phyloP scores from a whole-genome alignment of 2,113 vertebrate genomes.

The Lepisosteus osseus region DNA sequence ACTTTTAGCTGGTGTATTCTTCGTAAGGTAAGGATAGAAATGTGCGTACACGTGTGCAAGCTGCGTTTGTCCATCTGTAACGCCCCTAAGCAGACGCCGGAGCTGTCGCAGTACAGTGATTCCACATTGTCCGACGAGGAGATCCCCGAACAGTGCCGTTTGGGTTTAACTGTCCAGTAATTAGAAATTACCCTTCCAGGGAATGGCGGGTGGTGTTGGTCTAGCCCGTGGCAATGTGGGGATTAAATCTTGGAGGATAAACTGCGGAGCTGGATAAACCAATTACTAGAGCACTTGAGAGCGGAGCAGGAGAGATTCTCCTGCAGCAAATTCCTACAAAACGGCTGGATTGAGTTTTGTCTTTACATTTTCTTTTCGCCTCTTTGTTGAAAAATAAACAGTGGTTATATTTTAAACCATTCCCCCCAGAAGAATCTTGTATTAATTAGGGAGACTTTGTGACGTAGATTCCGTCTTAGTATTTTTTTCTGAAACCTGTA shows the following conservation, averaged over 20 bases:
- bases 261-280: slow-evolving; percentile 2
- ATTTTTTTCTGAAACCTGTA: too few species aligned
- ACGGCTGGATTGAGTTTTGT: too few species aligned
- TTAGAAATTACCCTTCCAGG: not conserved
- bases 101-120: slow-evolving; percentile 8
- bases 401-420: too few species aligned
- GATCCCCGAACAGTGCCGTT: not conserved
- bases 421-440: too few species aligned
- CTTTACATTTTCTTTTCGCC: too few species aligned
- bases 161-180: not conserved
- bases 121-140: not conserved
- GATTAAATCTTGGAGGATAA: not conserved
- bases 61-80: not conserved
- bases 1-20: too few species aligned
- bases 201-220: not conserved
- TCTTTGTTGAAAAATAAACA: too few species aligned
- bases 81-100: not conserved
- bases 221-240: not conserved
- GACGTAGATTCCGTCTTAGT: too few species aligned
- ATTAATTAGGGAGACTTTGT: too few species aligned
- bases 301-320: not conserved
- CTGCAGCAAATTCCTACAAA: not conserved
- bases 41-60: too few species aligned
- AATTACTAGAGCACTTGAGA: slow-evolving; percentile 5
- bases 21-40: too few species aligned